Percentiles rank a stretch among this genome's conserved stretches.
Evolutionary conservation across 2,797 vertebrate genomes (phyloP).

Genomic region (Scolopax bukidnonensis): DNA sequence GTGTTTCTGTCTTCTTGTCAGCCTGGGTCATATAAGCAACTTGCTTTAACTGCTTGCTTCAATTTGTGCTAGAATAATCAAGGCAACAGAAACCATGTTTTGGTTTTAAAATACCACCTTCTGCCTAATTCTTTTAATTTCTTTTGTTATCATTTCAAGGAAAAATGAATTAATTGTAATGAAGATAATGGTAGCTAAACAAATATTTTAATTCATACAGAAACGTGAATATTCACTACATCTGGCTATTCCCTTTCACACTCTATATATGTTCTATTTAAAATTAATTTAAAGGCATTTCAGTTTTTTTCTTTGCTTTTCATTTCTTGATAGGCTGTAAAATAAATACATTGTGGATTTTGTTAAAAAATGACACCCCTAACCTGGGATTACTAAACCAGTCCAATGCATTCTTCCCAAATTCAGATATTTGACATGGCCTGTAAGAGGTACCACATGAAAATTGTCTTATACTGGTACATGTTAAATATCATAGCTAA

Average conservation of each 20-base stretch:
- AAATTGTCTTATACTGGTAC: not conserved
- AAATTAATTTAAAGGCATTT: not conserved
- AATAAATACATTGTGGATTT: not conserved
- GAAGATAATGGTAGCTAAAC: not conserved
- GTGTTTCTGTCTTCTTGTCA: not conserved
- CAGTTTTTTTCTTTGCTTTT: not conserved
- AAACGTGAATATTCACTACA: not conserved
- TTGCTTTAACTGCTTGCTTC: not conserved
- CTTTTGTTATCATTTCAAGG: not conserved
- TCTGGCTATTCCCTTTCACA: not conserved
- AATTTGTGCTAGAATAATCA: not conserved
- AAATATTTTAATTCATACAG: not conserved
- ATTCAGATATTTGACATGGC: not conserved
- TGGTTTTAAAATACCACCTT: not conserved
- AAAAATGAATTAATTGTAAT: not conserved
- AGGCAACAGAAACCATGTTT: not conserved
- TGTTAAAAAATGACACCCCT: not conserved
- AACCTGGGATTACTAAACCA: not conserved
- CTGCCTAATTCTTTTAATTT: not conserved
- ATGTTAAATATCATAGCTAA: not conserved
- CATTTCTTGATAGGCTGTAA: not conserved
- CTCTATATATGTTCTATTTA: not conserved
- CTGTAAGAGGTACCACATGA: not conserved
- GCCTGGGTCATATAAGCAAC: not conserved
- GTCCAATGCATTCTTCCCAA: not conserved